phyloP scores from a whole-genome alignment of 2,113 vertebrate genomes.

The Raja brachyura region DNA sequence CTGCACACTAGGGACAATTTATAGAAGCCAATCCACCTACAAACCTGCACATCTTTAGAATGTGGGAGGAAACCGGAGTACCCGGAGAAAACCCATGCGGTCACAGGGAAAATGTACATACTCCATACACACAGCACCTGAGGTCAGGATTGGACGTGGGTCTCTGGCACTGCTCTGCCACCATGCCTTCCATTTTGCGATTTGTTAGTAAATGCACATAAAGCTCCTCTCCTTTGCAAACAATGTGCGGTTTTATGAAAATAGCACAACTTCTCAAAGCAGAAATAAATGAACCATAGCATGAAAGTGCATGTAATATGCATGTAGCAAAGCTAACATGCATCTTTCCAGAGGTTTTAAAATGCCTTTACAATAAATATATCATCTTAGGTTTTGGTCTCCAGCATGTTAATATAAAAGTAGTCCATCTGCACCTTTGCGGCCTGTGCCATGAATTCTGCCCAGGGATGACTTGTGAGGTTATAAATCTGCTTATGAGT shows the following conservation, averaged over 20 bases:
- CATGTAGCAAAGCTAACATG: neutral
- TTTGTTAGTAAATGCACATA: neutral
- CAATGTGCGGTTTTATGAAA: neutral
- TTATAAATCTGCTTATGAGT: constrained; percentile 40
- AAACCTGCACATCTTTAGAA: no score
- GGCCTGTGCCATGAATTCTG: constrained; percentile 20
- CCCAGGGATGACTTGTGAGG: neutral
- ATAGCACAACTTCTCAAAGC: constrained; percentile 9
- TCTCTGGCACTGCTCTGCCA: no score
- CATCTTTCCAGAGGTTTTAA: neutral
- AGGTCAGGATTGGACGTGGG: no score
- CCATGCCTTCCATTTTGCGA: no score
- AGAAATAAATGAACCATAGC: no score
- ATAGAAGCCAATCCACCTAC: no score
- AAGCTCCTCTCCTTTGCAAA: neutral
- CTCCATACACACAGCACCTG: no score
- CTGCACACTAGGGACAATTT: no score
- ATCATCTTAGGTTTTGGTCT: neutral
- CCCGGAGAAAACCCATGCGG: no score
- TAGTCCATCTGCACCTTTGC: neutral
- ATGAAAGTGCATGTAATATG: constrained; percentile 16
- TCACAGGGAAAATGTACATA: no score
- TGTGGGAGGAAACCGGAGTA: no score
- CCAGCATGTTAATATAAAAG: constrained; percentile 24
- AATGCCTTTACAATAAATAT: neutral